Conservation (phyloP, 2,888 invertebrate genomes). For the Perizoma flavofasciatum region DNA sequence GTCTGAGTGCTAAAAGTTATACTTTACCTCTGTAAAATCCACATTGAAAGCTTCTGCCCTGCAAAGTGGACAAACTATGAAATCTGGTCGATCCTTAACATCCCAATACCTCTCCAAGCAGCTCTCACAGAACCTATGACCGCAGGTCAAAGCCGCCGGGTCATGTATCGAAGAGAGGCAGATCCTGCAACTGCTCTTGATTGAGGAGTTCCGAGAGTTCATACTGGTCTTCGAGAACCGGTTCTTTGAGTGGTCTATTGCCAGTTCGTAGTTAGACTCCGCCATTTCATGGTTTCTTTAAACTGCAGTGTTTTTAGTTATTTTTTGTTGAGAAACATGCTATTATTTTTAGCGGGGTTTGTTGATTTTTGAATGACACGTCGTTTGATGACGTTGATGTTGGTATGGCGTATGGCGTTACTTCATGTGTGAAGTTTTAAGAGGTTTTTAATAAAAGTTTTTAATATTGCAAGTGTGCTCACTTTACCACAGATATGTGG, state of each 20-base stretch:
- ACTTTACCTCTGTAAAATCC: conserved; percentile 58
- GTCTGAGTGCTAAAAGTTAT: too few relatives aligned
- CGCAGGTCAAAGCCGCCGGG: conserved; percentile 59
- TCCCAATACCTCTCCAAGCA: conserved; percentile 62
- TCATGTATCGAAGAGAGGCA: conserved; percentile 58
- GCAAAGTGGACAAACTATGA: conserved; percentile 64
- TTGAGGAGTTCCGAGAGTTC: conserved; percentile 38
- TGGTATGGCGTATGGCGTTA: neutral
- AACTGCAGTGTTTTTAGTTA: neutral
- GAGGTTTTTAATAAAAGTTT: conserved; percentile 14
- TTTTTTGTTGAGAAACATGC: neutral
- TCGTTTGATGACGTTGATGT: conserved; percentile 3
- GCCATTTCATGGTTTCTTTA: conserved; percentile 23
- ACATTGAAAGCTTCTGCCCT: conserved; percentile 52
- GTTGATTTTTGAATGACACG: conserved; percentile 3
- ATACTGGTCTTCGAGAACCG: conserved; percentile 40
- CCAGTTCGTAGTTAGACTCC: conserved; percentile 33
- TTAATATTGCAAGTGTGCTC: neutral
- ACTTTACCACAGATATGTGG: too few relatives aligned
- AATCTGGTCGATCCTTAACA: conserved; percentile 50
- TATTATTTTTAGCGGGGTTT: conserved; percentile 13
- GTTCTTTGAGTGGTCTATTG: conserved; percentile 18
- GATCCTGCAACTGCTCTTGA: conserved; percentile 58
- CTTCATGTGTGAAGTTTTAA: conserved; percentile 11
- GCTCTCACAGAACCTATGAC: conserved; percentile 64